These are phyloP conservation scores for Druon quercuslanigerum DNA, from an alignment of 1,140 invertebrate genomes.

Conservation along the genomic window DNA sequence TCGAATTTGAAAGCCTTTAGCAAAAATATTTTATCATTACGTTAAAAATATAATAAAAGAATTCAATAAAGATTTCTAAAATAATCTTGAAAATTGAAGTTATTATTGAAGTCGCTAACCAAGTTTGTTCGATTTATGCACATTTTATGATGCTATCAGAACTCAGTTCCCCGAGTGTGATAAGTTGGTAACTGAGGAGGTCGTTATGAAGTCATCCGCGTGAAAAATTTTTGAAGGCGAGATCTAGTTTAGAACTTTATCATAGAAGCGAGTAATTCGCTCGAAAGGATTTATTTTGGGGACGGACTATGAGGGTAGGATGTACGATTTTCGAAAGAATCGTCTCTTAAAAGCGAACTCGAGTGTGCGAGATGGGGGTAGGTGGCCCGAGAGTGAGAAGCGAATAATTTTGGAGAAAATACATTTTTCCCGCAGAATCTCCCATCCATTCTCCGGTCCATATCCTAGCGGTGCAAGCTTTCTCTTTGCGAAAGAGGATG, in stretches of 20 bases:
- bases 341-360: slow-evolving; percentile 1
- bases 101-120: too few species aligned
- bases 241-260: slow-evolving; percentile 27
- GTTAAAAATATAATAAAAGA: too few species aligned
- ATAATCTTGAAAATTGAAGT: too few species aligned
- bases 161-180: too few species aligned
- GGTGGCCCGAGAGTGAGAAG: slow-evolving; percentile 14
- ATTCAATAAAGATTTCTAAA: too few species aligned
- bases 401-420: slow-evolving; percentile 54
- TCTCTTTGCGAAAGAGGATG: slow-evolving; percentile 39
- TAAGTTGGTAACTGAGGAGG: background rate
- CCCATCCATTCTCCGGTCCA: slow-evolving; percentile 37
- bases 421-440: slow-evolving; percentile 50
- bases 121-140: too few species aligned
- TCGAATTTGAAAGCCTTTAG: too few species aligned
- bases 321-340: background rate
- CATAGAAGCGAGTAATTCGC: slow-evolving; percentile 11
- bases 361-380: slow-evolving; percentile 1
- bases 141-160: too few species aligned
- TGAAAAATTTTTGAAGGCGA: slow-evolving; percentile 2
- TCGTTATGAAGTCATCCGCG: slow-evolving; percentile 1
- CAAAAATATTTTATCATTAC: too few species aligned
- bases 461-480: slow-evolving; percentile 35
- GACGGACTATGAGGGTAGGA: background rate
- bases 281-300: slow-evolving; percentile 10